phyloP scores from a whole-genome alignment of 2,113 vertebrate genomes.

The Centropristis striata region DNA sequence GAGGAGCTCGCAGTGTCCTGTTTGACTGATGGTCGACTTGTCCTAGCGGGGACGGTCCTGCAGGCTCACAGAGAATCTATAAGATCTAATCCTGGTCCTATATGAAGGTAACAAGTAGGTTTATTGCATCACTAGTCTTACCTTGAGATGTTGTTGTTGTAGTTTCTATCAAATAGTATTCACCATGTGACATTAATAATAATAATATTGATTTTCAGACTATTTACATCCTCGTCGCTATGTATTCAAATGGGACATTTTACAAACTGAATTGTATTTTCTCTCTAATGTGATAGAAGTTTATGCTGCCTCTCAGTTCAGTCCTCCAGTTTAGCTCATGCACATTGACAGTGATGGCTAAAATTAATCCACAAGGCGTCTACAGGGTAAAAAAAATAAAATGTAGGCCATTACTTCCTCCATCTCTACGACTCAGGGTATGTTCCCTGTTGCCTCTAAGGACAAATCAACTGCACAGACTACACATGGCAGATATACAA shows the following conservation, averaged over 20 bases:
- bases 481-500: neutral
- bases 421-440: neutral
- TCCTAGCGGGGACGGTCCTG: neutral
- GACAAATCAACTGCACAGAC: neutral
- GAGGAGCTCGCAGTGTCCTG: constrained; percentile 2
- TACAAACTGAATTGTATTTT: neutral
- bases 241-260: constrained; percentile 25
- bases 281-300: neutral
- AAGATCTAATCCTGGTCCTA: neutral
- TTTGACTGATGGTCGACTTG: constrained; percentile 9
- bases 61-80: neutral
- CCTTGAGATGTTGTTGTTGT: too few relatives aligned
- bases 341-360: neutral
- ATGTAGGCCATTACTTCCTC: neutral
- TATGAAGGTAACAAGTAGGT: neutral
- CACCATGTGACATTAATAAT: too few relatives aligned
- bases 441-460: neutral
- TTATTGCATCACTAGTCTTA: neutral
- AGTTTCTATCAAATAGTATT: too few relatives aligned
- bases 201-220: neutral
- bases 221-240: neutral
- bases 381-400: too few relatives aligned
- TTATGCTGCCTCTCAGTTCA: too few relatives aligned
- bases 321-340: neutral
- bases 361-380: neutral